Base-by-base conservation (phyloP, 2,888 invertebrate species). In the Liposcelis brunnea region DNA sequence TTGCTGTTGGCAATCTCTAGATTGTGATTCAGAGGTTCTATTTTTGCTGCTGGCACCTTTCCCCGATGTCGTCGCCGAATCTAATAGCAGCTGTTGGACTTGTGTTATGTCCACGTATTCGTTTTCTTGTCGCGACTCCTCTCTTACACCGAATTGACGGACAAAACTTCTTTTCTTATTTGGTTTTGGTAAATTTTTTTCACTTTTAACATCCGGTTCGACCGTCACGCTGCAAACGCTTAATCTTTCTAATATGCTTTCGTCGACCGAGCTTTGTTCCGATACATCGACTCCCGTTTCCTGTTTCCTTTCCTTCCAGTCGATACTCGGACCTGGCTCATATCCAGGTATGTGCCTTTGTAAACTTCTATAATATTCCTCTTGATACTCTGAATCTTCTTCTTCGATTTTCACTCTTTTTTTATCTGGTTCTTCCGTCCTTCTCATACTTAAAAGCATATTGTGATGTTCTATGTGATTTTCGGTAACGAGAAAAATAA, bases 41-140 rank as follows among this genome's bases (percentile, higher is more conserved):
- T 16, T 49, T 47, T 21, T 36, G 52, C 19, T 34, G 54, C 49
- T 64, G 61, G 56, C 40, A 32, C n/a, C 32, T 42, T 26, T 46
- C 40, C 7, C 31, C 42, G 33, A 2, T 54, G 54, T 60, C 68
- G 64, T 59, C 63, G 55, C 61, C 69, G 63, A 40, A 16, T 74
- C 74, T 61, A 81, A 68, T 55, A 81, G 68, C 55, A 81, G 65
- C 61, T 81, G 75, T 58, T 81, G 81, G 61, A 83, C 83, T 61
- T 83, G 83, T 47, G 83, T 72, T 56, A 83, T 83, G 65, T 84
- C 84, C 61, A 84, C 82, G 66, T 80, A 84, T 66, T 84, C 84
- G 66, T 79, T 21, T 78, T 38, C 51, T 49, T 10, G 42, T n/a
- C 26, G 42, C 47, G 59, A 58, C 31, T 59, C 52, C 47, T 59